Conservation (phyloP, 1,140 invertebrate genomes). For the Drosophila elegans region DNA sequence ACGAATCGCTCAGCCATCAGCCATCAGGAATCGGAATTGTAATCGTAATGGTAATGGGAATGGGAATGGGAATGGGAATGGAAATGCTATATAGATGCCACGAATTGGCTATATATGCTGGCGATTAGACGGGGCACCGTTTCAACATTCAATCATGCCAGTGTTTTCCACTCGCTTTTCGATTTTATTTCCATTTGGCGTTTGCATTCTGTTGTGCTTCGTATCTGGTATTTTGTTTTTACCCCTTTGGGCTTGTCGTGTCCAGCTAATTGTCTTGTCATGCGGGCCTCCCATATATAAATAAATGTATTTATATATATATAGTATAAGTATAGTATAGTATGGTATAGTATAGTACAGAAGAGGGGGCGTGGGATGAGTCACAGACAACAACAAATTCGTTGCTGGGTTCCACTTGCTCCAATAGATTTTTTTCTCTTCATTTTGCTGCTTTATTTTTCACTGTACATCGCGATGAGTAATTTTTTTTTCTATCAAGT, state of each 20-base stretch:
- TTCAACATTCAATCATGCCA: slow-evolving; percentile 34
- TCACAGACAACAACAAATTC: slow-evolving; percentile 28
- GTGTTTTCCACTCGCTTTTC: slow-evolving; percentile 31
- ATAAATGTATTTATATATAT: neutral
- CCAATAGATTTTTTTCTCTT: slow-evolving; percentile 24
- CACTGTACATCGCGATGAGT: slow-evolving; percentile 17
- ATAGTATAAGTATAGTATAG: neutral
- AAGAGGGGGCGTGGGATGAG: slow-evolving; percentile 17
- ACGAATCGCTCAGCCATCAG: slow-evolving; percentile 15
- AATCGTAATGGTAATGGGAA: slow-evolving; percentile 3
- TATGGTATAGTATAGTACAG: neutral
- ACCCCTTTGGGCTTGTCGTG: slow-evolving; percentile 33
- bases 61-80: slow-evolving; percentile 5
- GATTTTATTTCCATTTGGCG: slow-evolving; percentile 23
- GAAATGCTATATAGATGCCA: slow-evolving; percentile 12
- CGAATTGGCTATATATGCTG: slow-evolving; percentile 19
- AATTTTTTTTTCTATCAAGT: slow-evolving; percentile 27
- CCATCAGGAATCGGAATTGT: neutral
- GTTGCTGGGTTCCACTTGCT: slow-evolving; percentile 25
- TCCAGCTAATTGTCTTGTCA: slow-evolving; percentile 70
- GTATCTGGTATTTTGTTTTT: slow-evolving; percentile 23
- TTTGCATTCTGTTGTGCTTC: slow-evolving; percentile 21
- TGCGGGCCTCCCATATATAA: slow-evolving; percentile 41
- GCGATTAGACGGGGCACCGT: slow-evolving; percentile 27
- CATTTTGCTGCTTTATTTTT: neutral